phyloP scores from a whole-genome alignment of 2,888 invertebrate species.

The Tetranychus truncatus region DNA sequence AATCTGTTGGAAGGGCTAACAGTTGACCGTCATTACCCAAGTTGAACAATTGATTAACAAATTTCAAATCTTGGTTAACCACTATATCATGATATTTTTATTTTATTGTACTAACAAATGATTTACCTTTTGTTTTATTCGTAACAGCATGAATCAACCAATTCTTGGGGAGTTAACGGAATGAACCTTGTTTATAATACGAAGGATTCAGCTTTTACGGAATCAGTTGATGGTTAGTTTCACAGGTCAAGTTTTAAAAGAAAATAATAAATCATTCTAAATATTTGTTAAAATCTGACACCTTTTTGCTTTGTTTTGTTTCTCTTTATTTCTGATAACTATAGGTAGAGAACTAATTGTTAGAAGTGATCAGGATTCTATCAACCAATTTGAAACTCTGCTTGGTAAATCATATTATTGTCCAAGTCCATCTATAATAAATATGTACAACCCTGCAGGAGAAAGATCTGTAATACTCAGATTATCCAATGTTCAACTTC shows the following conservation, averaged over 20 bases:
- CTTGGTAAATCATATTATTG: slow-evolving; percentile 68
- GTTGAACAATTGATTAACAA: slow-evolving; percentile 35
- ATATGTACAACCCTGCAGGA: slow-evolving; percentile 34
- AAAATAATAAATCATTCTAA: not conserved
- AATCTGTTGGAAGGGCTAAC: too few relatives aligned
- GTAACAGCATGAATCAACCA: not conserved
- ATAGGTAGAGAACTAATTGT: not conserved
- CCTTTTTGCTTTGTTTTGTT: too few relatives aligned
- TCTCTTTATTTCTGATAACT: not conserved
- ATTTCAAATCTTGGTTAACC: not conserved
- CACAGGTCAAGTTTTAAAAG: not conserved
- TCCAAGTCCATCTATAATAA: slow-evolving; percentile 36
- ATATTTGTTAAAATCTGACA: not conserved
- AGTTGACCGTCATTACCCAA: slow-evolving; percentile 32
- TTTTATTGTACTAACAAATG: not conserved
- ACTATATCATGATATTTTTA: not conserved
- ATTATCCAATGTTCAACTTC: slow-evolving; percentile 52
- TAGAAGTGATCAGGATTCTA: slow-evolving; percentile 20
- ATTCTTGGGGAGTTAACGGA: slow-evolving; percentile 61
- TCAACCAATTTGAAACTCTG: slow-evolving; percentile 53
- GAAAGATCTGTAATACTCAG: slow-evolving; percentile 42
- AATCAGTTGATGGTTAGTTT: slow-evolving; percentile 36
- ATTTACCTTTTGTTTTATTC: slow-evolving; percentile 28
- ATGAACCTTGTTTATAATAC: slow-evolving; percentile 55
- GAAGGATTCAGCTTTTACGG: slow-evolving; percentile 38